Conservation (phyloP, 2,888 invertebrate genomes). For the Oasisia sp. region DNA sequence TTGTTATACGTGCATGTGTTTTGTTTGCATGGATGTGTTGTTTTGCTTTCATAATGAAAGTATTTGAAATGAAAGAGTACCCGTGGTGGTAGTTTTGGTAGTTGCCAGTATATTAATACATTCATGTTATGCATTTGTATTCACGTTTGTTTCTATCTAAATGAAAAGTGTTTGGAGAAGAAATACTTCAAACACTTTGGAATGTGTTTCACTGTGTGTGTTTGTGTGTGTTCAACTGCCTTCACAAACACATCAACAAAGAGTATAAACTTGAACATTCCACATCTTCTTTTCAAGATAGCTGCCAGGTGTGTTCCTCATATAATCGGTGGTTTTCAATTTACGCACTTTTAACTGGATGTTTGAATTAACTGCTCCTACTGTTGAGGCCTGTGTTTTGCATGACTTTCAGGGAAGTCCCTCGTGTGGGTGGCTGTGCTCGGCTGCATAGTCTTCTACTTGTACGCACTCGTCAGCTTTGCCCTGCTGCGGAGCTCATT, state of each 20-base stretch:
- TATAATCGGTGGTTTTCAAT: neutral
- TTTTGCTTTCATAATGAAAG: neutral
- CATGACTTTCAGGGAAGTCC: constrained; percentile 56
- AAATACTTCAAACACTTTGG: neutral
- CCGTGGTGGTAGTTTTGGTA: neutral
- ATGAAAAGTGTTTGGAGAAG: neutral
- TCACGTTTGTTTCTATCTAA: neutral
- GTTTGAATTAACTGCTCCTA: neutral
- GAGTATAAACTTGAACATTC: neutral
- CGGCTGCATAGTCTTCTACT: constrained; percentile 65
- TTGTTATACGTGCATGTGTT: neutral
- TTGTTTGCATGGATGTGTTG: neutral
- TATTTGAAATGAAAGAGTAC: neutral
- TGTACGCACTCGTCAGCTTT: constrained; percentile 65
- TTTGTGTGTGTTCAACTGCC: neutral
- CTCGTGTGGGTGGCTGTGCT: constrained; percentile 65
- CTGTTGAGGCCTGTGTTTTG: neutral
- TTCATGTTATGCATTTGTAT: neutral
- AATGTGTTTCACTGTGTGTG: constrained; percentile 10
- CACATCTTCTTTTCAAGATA: neutral
- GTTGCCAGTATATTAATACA: neutral
- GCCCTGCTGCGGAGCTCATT: constrained; percentile 58
- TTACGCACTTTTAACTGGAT: too few relatives aligned
- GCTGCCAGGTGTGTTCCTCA: neutral
- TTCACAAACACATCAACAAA: neutral